These are phyloP conservation scores for Ichneumoninae sp. DNA, from an alignment of 2,888 invertebrate species.

Conservation along the genomic window DNA sequence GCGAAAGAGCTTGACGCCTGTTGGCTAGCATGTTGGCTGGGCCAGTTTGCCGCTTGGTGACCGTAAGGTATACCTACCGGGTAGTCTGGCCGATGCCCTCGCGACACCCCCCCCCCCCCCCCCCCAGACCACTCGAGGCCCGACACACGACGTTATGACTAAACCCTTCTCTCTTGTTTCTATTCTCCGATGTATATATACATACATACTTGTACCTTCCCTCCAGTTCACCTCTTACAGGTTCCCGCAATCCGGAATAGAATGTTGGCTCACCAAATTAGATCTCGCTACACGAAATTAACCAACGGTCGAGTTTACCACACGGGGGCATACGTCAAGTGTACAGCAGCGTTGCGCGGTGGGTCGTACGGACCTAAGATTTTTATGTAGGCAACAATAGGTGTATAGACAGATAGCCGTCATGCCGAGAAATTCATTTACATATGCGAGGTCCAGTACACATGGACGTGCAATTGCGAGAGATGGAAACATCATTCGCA, in stretches of 20 bases:
- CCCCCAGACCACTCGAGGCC: slow-evolving; percentile 54
- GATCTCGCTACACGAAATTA: slow-evolving; percentile 51
- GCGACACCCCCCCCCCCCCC: slow-evolving; percentile 70
- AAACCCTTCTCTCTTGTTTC: slow-evolving; percentile 39
- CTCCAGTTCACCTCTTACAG: background rate
- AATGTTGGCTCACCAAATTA: slow-evolving; percentile 52
- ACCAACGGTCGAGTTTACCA: slow-evolving; percentile 30
- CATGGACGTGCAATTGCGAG: background rate
- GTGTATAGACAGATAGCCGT: slow-evolving; percentile 30
- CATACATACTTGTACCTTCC: slow-evolving; percentile 1
- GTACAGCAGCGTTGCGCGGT: slow-evolving; percentile 5
- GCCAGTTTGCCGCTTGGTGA: slow-evolving; percentile 48
- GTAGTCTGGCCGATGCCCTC: slow-evolving; percentile 77
- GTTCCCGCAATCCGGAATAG: slow-evolving; percentile 48
- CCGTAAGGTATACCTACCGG: slow-evolving; percentile 36
- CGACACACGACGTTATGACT: slow-evolving; percentile 30
- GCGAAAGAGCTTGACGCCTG: slow-evolving; percentile 68
- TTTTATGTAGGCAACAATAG: slow-evolving; percentile 2
- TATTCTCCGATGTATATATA: background rate
- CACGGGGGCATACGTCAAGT: slow-evolving; percentile 20
- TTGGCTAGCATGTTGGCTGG: slow-evolving; percentile 74
- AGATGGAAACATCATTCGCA: background rate
- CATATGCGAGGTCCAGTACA: background rate
- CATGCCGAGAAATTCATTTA: background rate
- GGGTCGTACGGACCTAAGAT: background rate